Evolutionary conservation across 2,888 invertebrate genomes (phyloP), one percentile per base, ranked within the genome.

Genomic region (Girardia tigrina): DNA sequence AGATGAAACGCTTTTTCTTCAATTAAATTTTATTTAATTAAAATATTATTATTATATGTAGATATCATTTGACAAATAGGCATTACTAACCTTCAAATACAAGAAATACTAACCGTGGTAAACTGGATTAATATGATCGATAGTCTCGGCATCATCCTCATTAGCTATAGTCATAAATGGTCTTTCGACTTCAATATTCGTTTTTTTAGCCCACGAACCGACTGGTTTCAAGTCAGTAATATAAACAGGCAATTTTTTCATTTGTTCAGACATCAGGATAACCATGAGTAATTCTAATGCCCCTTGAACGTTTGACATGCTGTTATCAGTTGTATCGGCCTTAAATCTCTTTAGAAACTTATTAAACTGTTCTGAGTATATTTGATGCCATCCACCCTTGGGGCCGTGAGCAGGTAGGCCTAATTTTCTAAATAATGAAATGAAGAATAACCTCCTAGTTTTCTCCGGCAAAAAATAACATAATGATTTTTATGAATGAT

Each of bases 371-470:
- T 56, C 56, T 20, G 56, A 56, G 23, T 56, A 56, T 8, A 56
- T 56, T n/a, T 56, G 56, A n/a, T 56, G n/a, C 56, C 56, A 56
- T 20, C 56, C 56, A n/a, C 56, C 56, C 23, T 56, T 56, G n/a
- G 4, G 6, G 6, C 56, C 56, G 56, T 56, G 56, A 56, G 56
- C 20, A 8, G 56, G 56, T n/a, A 56, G 23, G 23, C 56, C 56
- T 56, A 56, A 56, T 56, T 56, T 56, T 56, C 56, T 56, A 56
- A 56, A 56, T 16, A 56, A 2, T 4, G 4, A 56, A n/a, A n/a
- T n/a, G n/a, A n/a, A n/a, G n/a, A n/a, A n/a, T n/a, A n/a, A n/a
- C n/a, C n/a, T n/a, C n/a, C n/a, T n/a, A n/a, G n/a, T n/a, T n/a
- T n/a, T n/a, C n/a, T n/a, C n/a, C n/a, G n/a, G n/a, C n/a, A n/a